Base-by-base conservation (phyloP, 2,888 invertebrate species). In the Agrilus mali region DNA sequence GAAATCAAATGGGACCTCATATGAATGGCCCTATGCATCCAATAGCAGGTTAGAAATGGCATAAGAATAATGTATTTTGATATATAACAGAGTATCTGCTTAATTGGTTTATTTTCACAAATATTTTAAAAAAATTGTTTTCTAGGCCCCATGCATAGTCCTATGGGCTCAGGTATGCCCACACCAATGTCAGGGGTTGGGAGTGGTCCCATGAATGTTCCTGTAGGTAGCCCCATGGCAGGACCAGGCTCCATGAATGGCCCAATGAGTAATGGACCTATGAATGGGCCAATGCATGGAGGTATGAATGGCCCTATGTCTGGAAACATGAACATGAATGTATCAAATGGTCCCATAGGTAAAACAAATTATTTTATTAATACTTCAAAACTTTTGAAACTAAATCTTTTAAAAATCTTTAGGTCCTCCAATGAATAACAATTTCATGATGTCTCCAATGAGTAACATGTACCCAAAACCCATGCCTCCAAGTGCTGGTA, bases 401-500 rank as follows among this genome's bases (percentile, higher is more conserved):
- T n/a, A 7, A 31, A 36, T 16, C 7, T 17, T n/a, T n/a, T 17
- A 31, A 27, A 37, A 35, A 43, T 13, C 46, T 52, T 6, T 42
- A 61, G 72, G 73, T 43, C 70, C 72, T 35, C 69, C 61, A 49
- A 60, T 64, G 48, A 61, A 61, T 46, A 67, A 67, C 51, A 66
- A 65, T 51, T 65, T 66, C 47, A 64, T 66, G 60, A 66, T 66
- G 63, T 60, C 60, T n/a, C 65, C 66, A 16, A 65, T 67, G 64
- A 65, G 61, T 49, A 65, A 57, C 44, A 64, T 81, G 73, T 85
- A 85, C 27, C 84, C 86, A 2, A 89, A 88, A 64, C 89, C 92
- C 12, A 86, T 92, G 84, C 87, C 92, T 54, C 88, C 90, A 48
- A 86, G 87, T 63, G 88, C 90, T 41, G 86, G 86, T 38, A 87